These are phyloP conservation scores for Neoitamus cyanurus DNA, from an alignment of 2,888 invertebrate genomes.

Conservation along the genomic window DNA sequence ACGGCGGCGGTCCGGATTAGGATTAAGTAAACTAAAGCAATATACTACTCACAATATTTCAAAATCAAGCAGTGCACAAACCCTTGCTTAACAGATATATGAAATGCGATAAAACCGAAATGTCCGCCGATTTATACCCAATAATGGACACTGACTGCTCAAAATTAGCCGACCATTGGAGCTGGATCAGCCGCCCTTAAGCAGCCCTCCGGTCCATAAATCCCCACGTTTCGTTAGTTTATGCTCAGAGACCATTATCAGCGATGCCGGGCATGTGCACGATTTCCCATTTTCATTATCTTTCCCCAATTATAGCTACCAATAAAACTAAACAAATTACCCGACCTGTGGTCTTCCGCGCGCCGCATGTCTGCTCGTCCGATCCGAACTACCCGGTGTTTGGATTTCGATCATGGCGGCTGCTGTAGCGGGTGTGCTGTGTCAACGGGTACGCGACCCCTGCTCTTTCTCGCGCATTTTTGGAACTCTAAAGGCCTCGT, in stretches of 20 bases:
- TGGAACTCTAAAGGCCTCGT: not conserved
- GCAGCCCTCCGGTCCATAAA: not conserved
- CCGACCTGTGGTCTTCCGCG: not conserved
- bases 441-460: not conserved
- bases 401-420: not conserved
- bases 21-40: too few species aligned
- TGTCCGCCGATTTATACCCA: not conserved
- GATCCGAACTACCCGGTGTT: not conserved
- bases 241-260: not conserved
- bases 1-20: too few species aligned
- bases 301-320: not conserved
- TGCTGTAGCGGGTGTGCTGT: not conserved
- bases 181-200: not conserved
- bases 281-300: constrained; percentile 1
- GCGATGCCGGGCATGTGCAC: not conserved
- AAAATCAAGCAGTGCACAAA: too few species aligned
- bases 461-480: not conserved
- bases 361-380: not conserved
- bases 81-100: not conserved
- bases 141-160: not conserved
- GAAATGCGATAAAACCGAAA: not conserved
- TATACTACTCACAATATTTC: too few species aligned
- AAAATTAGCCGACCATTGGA: not conserved
- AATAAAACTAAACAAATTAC: constrained; percentile 1
- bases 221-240: not conserved